Evolutionary conservation across 2,888 invertebrate species (phyloP), one percentile per base, ranked within the genome.

Genomic region (Tuberolachnus salignus): DNA sequence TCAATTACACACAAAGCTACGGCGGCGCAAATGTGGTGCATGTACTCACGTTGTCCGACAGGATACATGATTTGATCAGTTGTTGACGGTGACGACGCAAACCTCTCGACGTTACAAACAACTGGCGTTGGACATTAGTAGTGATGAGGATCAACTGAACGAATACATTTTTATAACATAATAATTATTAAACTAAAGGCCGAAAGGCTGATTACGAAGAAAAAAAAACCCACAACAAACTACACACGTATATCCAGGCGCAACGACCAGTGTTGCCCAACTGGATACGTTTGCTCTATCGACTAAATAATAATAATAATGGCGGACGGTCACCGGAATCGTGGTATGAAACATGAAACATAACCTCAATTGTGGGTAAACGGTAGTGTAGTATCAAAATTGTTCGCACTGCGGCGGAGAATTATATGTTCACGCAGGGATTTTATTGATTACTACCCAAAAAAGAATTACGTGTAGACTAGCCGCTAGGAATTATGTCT

Each of bases 11-110:
- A 78, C 67, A 78, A 78, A 78, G 67, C 67, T 75, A 64, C 14
- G 26, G 21, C 1, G 42, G 89, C 89, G 72, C 19, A 49, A 49
- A 42, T 55, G 23, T 26, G 16, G 51, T 78, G 46, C 19, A n/a
- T 80, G 61, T 86, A 89, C 89, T 90, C 88, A 90, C 90, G 89
- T 86, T 90, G 90, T 85, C 89, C 90, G 86, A 89, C 89, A 85
- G 90, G 90, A 87, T 89, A 90, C 90, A 90, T 90, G 51, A 14
- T 51, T 71, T 49, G 72, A 67, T 81, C 63, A 73, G 74, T 73
- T 64, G 63, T 53, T 73, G 80, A 75, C 80, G 66, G 80, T 61
- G 64, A 26, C 26, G 42, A n/a, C 44, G 11, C 42, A 59, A 46
- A 3, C 26, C 57, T 59, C 42, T 34, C 61, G 19, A 64, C 42